phyloP scores from a whole-genome alignment of 2,113 vertebrate genomes.

The Tinamus guttatus region DNA sequence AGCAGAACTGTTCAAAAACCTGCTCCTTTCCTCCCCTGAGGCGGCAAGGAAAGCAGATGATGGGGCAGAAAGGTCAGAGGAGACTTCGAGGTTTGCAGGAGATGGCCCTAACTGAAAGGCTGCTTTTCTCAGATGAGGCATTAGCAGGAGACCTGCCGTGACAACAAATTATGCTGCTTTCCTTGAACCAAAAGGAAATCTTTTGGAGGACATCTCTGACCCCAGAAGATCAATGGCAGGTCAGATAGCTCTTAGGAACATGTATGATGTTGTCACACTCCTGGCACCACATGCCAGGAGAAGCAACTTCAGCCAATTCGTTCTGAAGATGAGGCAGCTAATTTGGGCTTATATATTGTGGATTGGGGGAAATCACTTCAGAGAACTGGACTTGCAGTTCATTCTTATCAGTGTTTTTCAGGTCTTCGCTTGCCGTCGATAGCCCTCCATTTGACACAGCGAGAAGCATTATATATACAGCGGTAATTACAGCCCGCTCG shows the following conservation, averaged over 20 bases:
- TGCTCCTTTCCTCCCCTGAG: neutral
- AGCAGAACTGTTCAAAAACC: neutral
- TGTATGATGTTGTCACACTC: constrained; percentile 12
- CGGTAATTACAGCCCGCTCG: constrained; percentile 23
- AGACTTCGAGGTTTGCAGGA: neutral
- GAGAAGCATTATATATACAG: neutral
- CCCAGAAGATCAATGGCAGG: constrained; percentile 56
- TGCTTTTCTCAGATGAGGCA: constrained; percentile 14
- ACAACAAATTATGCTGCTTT: neutral
- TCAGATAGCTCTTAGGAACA: constrained; percentile 42
- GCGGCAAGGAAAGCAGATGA: neutral
- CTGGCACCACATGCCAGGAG: neutral
- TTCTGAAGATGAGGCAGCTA: constrained; percentile 6
- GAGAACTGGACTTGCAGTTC: constrained; percentile 15
- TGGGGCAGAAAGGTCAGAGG: neutral
- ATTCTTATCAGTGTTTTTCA: constrained; percentile 49
- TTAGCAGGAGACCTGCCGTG: neutral
- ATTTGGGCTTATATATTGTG: constrained; percentile 26
- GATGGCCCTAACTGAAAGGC: neutral
- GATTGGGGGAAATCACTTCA: rapidly evolving
- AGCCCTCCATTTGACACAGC: neutral
- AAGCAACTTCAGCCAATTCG: neutral
- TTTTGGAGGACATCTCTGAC: constrained; percentile 39
- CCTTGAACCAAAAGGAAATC: constrained; percentile 35
- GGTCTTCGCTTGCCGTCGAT: constrained; percentile 12